Percentiles rank a stretch among this genome's conserved stretches.
Evolutionary conservation across 2,797 vertebrate species (phyloP).

Genomic region (Clarias laeviceps): DNA sequence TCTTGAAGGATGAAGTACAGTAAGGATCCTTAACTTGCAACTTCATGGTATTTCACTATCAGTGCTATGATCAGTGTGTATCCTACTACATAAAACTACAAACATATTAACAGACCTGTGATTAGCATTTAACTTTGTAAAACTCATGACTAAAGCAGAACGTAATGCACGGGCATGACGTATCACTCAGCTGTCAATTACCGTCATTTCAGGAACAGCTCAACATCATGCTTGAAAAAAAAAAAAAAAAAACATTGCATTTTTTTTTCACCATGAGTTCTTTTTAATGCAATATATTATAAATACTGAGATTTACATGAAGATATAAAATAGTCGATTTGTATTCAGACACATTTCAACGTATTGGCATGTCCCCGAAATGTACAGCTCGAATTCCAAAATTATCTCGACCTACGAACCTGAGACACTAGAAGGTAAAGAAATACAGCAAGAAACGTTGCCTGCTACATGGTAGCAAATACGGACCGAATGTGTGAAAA

Average conservation of each 20-base stretch:
- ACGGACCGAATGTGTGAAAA: conserved; percentile 61
- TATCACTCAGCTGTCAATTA: not conserved
- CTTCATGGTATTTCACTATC: no score
- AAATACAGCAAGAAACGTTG: conserved; percentile 74
- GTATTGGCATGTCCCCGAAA: conserved; percentile 76
- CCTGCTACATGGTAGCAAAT: conserved; percentile 90
- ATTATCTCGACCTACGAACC: conserved; percentile 77
- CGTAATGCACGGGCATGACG: not conserved
- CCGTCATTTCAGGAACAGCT: not conserved
- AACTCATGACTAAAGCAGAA: not conserved
- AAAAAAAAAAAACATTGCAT: conserved; percentile 12
- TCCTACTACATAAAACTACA: not conserved
- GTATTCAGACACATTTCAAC: conserved; percentile 76
- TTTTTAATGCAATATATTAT: conserved; percentile 85
- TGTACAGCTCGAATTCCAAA: conserved; percentile 73
- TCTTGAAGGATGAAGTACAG: no score
- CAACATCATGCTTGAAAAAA: conserved; percentile 22
- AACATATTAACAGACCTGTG: not conserved
- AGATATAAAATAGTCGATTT: conserved; percentile 82
- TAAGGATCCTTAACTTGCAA: not conserved
- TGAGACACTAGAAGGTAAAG: conserved; percentile 79
- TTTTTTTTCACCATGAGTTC: conserved; percentile 68
- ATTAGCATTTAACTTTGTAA: not conserved
- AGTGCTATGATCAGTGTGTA: not conserved
- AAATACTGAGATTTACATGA: conserved; percentile 92